phyloP scores from a whole-genome alignment of 1,140 invertebrate genomes.

The Eurosta solidaginis region DNA sequence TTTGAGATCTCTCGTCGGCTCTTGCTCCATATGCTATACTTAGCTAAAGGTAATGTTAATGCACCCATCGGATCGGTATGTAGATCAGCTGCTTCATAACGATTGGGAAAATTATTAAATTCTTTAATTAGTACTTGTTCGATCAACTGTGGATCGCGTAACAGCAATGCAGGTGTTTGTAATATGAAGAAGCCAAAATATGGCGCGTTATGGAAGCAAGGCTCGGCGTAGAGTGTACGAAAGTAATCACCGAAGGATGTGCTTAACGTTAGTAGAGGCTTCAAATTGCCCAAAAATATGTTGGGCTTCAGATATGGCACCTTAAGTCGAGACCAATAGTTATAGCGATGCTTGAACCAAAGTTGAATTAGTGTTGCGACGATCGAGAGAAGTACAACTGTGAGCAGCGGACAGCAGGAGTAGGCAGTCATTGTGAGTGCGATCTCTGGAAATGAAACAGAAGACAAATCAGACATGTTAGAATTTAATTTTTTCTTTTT shows the following conservation, averaged over 20 bases:
- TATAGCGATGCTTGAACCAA: conserved; percentile 39
- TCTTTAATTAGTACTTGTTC: conserved; percentile 62
- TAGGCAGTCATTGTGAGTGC: neutral
- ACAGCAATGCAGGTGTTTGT: conserved; percentile 60
- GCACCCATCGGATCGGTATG: conserved; percentile 44
- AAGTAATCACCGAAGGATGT: conserved; percentile 55
- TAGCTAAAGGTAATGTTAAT: conserved; percentile 50
- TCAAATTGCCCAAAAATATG: conserved; percentile 47
- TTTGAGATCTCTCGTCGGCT: conserved; percentile 62
- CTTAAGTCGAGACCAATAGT: conserved; percentile 41
- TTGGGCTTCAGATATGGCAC: conserved; percentile 39
- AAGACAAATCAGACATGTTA: neutral
- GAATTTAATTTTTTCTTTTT: no score
- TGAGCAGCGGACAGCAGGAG: neutral
- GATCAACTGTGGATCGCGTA: conserved; percentile 63
- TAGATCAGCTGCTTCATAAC: conserved; percentile 57
- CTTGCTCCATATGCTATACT: conserved; percentile 61
- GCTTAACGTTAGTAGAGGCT: conserved; percentile 41
- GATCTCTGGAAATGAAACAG: neutral
- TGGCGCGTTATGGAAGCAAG: conserved; percentile 33
- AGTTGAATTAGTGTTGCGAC: neutral
- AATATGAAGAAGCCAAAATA: conserved; percentile 59
- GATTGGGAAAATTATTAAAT: conserved; percentile 58
- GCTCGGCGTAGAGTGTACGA: conserved; percentile 41
- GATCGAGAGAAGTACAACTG: neutral